Evolutionary conservation across 2,888 invertebrate genomes (phyloP).

Genomic region (Odontothrips loti): DNA sequence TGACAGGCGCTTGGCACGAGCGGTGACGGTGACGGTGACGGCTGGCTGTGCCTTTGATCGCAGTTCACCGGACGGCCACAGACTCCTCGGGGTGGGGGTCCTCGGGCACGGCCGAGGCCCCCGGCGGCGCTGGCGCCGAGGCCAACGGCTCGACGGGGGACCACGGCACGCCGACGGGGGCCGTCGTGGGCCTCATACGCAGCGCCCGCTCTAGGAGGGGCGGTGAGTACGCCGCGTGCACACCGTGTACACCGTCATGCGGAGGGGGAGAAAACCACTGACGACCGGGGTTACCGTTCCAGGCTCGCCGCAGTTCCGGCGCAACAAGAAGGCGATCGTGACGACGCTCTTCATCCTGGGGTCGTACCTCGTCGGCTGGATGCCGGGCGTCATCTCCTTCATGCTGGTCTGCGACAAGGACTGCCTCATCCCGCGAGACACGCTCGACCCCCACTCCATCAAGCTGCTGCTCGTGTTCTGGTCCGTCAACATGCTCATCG

Average conservation of each 20-base stretch:
- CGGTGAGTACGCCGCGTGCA: constrained; percentile 34
- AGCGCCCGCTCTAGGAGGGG: constrained; percentile 30
- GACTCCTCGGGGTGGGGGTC: background rate
- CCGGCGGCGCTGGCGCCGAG: constrained; percentile 40
- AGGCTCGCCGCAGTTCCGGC: constrained; percentile 44
- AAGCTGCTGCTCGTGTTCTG: constrained; percentile 42
- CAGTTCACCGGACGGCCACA: background rate
- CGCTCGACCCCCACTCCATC: constrained; percentile 32
- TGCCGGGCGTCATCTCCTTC: constrained; percentile 57
- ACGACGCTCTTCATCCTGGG: constrained; percentile 62
- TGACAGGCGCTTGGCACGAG: background rate
- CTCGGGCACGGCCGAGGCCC: background rate
- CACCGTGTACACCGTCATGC: too few species aligned
- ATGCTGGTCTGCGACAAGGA: constrained; percentile 53
- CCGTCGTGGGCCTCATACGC: constrained; percentile 37
- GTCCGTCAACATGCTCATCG: constrained; percentile 53
- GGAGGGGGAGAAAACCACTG: constrained; percentile 12
- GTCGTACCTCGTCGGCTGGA: constrained; percentile 55
- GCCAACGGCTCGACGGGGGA: constrained; percentile 36
- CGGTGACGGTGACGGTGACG: background rate
- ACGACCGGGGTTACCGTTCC: too few species aligned
- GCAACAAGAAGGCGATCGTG: constrained; percentile 55
- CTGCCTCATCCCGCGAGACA: constrained; percentile 44
- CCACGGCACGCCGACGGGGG: constrained; percentile 39
- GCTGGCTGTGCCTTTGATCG: background rate